Conservation (phyloP, 2,888 invertebrate genomes). For the Ophion slaviceki region DNA sequence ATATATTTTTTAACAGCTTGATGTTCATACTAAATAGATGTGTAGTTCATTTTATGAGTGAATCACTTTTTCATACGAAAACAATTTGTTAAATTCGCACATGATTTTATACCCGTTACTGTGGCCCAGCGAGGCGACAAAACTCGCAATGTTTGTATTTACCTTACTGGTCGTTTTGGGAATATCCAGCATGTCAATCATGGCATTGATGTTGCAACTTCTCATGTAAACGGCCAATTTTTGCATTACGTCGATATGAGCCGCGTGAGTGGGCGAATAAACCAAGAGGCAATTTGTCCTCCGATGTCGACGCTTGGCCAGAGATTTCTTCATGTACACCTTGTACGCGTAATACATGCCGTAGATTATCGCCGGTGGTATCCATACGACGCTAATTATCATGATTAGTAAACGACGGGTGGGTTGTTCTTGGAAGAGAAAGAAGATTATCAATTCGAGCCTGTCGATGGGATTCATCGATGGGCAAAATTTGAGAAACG, state of each 20-base stretch:
- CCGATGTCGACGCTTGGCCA: conserved; percentile 45
- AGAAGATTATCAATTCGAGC: neutral
- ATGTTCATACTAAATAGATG: too few relatives aligned
- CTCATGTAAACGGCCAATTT: conserved; percentile 79
- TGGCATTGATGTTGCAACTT: conserved; percentile 78
- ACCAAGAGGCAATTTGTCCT: conserved; percentile 80
- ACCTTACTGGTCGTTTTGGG: conserved; percentile 77
- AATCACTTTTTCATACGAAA: too few relatives aligned
- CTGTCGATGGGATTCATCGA: neutral
- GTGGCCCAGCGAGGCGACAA: neutral
- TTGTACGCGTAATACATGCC: conserved; percentile 77
- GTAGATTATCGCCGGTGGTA: conserved; percentile 79
- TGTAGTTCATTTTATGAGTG: too few relatives aligned
- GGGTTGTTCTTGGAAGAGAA: conserved; percentile 71
- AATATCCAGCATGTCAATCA: conserved; percentile 79
- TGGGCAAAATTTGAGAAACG: neutral
- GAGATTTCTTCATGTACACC: conserved; percentile 73
- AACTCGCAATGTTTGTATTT: conserved; percentile 8
- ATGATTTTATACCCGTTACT: too few relatives aligned
- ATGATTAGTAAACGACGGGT: conserved; percentile 78
- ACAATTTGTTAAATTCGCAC: too few relatives aligned
- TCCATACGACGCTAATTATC: conserved; percentile 81
- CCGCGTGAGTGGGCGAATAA: conserved; percentile 78
- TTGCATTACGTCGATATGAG: conserved; percentile 78
- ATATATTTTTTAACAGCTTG: too few relatives aligned